Evolutionary conservation across 2,888 invertebrate genomes (phyloP).

Genomic region (Aporophyla lueneburgensis): DNA sequence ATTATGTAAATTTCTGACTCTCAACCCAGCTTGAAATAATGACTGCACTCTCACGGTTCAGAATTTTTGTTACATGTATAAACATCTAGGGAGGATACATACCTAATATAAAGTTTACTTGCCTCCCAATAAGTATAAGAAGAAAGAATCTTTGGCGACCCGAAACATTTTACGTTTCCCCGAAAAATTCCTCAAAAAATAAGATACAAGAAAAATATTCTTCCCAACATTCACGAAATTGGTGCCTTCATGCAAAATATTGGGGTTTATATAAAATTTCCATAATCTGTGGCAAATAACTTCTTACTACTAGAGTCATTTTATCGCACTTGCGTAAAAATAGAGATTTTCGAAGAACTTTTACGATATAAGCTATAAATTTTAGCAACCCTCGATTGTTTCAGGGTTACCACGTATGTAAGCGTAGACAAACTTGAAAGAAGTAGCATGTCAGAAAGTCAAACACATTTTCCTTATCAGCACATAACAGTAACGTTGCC

Average conservation of each 20-base stretch:
- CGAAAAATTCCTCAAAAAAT: conserved; percentile 1
- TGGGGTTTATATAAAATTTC: conserved; percentile 28
- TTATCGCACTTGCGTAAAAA: background rate
- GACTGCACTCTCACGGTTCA: too few relatives aligned
- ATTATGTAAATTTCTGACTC: too few relatives aligned
- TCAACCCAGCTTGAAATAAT: too few relatives aligned
- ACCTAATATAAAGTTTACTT: background rate
- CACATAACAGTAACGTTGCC: too few relatives aligned
- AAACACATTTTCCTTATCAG: background rate
- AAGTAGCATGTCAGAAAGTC: background rate
- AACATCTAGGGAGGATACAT: too few relatives aligned
- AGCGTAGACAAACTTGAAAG: background rate
- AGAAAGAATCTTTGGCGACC: background rate
- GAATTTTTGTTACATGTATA: too few relatives aligned
- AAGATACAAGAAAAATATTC: conserved; percentile 37
- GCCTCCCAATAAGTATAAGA: too few relatives aligned
- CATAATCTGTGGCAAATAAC: conserved; percentile 27
- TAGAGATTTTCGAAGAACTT: background rate
- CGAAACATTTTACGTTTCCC: background rate
- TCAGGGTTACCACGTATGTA: background rate
- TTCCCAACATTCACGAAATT: conserved; percentile 22
- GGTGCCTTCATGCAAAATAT: conserved; percentile 31
- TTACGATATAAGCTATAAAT: conserved; percentile 16
- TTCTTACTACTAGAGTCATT: background rate
- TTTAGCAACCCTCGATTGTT: background rate